A percentile compares a stretch with the other conserved stretches of the same genome.
Evolutionary conservation across 2,888 invertebrate species (phyloP).

Genomic region (Nomada goodeniana): DNA sequence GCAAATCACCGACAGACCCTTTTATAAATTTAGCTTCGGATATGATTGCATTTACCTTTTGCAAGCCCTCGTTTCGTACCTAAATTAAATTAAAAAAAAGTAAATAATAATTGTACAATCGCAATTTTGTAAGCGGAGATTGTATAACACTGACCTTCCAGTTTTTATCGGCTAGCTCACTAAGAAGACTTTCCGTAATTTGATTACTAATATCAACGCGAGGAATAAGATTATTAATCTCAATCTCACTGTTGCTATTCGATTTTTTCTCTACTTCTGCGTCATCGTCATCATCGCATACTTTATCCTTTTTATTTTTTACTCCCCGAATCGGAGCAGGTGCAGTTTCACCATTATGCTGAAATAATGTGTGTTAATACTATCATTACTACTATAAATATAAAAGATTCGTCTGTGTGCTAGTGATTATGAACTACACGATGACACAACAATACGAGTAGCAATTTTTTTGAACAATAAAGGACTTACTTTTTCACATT

Average conservation of each 20-base stretch:
- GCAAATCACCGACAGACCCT: constrained; percentile 92
- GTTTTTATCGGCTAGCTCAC: constrained; percentile 94
- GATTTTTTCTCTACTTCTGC: constrained; percentile 83
- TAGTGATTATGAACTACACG: too few relatives aligned
- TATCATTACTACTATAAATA: background rate
- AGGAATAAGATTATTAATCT: constrained; percentile 88
- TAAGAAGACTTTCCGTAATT: constrained; percentile 92
- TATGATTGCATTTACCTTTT: constrained; percentile 89
- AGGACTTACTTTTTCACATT: constrained; percentile 91
- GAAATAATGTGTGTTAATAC: constrained; percentile 12
- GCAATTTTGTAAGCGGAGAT: background rate
- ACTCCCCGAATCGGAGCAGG: constrained; percentile 75
- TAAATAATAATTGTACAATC: too few relatives aligned
- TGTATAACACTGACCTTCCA: constrained; percentile 90
- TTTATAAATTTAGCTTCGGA: constrained; percentile 93
- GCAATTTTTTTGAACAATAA: background rate
- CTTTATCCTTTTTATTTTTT: constrained; percentile 70
- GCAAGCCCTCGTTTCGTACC: constrained; percentile 85
- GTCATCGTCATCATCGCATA: constrained; percentile 83
- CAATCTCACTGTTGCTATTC: constrained; percentile 85
- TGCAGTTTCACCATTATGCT: constrained; percentile 75
- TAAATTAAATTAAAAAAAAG: constrained; percentile 34
- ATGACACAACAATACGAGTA: too few relatives aligned
- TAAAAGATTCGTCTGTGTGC: background rate
- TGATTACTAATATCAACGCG: constrained; percentile 92